Evolutionary conservation across 64 coral and sea anemone species (phyloP).

Genomic region (Montipora efflorescens): DNA sequence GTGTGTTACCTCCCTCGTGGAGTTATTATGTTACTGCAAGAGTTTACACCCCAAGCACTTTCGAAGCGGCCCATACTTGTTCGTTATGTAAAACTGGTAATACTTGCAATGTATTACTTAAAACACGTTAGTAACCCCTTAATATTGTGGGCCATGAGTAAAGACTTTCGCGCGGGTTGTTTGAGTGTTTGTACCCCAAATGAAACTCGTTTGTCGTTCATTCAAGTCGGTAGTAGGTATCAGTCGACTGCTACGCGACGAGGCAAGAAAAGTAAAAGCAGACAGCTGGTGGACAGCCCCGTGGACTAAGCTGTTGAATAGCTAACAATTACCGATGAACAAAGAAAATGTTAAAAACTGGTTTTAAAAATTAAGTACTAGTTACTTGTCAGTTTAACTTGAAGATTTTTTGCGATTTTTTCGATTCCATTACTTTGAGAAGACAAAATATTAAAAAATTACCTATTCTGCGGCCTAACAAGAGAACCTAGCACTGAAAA

Average conservation of each 20-base stretch:
- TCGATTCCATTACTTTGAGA: not conserved
- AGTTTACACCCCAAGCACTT: constrained; percentile 27
- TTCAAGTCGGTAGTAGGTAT: not conserved
- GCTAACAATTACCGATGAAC: not conserved
- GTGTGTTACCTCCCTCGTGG: constrained; percentile 82
- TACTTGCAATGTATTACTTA: constrained; percentile 74
- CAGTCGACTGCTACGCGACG: not conserved
- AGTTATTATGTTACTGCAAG: constrained; percentile 60
- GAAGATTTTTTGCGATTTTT: no score
- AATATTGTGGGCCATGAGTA: constrained; percentile 83
- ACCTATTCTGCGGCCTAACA: no score
- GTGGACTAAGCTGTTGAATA: not conserved
- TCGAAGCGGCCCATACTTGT: not conserved
- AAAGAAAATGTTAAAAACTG: not conserved
- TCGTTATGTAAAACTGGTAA: constrained; percentile 63
- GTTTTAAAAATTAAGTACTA: not conserved
- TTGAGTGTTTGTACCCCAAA: not conserved
- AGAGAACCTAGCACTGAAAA: no score
- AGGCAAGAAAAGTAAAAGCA: not conserved
- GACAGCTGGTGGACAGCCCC: not conserved
- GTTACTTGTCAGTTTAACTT: not conserved
- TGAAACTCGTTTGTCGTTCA: not conserved
- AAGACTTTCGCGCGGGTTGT: constrained; percentile 74
- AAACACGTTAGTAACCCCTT: constrained; percentile 86
- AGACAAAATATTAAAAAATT: no score